Conservation (phyloP, 2,888 invertebrate genomes). For the Eulithis prunata region DNA sequence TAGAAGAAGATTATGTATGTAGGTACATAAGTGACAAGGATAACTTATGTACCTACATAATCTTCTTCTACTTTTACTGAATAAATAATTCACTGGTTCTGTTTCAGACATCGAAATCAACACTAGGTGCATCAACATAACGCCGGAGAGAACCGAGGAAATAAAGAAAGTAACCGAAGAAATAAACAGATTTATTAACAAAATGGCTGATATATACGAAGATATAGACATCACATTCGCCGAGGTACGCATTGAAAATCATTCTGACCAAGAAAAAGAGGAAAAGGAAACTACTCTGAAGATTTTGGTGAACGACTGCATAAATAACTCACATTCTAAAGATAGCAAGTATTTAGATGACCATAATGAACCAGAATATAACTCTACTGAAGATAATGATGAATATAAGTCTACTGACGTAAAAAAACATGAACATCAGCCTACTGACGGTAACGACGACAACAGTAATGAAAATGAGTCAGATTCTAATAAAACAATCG, state of each 20-base stretch:
- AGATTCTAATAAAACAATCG: neutral
- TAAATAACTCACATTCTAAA: neutral
- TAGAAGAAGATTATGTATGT: too few species aligned
- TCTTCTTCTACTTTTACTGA: too few species aligned
- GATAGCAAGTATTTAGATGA: neutral
- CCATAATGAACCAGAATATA: neutral
- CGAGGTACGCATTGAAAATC: conserved; percentile 2
- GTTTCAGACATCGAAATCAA: neutral
- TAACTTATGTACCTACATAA: too few species aligned
- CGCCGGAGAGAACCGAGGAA: neutral
- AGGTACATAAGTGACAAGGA: too few species aligned
- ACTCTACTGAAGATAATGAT: neutral
- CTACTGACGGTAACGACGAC: neutral
- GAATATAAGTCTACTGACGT: too few species aligned
- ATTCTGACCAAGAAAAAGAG: neutral
- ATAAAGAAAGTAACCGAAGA: conserved; percentile 3
- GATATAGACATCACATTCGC: neutral
- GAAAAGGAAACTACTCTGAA: neutral
- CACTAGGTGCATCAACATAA: neutral
- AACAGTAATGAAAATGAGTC: neutral
- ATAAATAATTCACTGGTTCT: neutral
- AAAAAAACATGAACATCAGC: too few species aligned
- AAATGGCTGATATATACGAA: conserved; percentile 1
- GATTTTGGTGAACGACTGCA: neutral
- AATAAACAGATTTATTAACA: neutral